Evolutionary conservation across 2,888 invertebrate species (phyloP), one percentile per base, ranked within the genome.

Genomic region (Himalopsyche kuldschensis): DNA sequence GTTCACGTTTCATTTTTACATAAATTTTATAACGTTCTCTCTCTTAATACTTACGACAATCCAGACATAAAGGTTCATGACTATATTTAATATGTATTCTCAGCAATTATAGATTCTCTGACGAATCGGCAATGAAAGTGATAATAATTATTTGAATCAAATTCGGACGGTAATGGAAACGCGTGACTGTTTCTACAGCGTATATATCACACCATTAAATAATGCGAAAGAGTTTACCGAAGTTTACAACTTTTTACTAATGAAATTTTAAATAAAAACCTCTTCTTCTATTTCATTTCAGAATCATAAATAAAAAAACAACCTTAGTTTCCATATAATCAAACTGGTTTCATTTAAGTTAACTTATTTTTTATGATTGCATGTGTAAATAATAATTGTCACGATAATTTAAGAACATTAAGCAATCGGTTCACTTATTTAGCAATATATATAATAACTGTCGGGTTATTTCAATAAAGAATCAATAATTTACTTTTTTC

Each of bases 1-100:
- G 69, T 69, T 69, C 69, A 69, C 69, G 69, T 69, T 69, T 69
- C 30, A 27, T 69, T 69, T 63, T 69, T 69, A 27, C 69, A 69
- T 69, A 69, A 69, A 69, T 69, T 69, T 69, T 69, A 69, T 69
- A 69, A 30, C 30, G 69, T 69, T 69, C 69, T 69, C 69, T 69
- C 69, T 78, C 78, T 78, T 47, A 78, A 78, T 78, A 78, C 47
- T 78, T 46, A 47, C 47, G 78, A 78, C 78, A 78, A 78, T 78
- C 78, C 47, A 78, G 47, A 41, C 27, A 78, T 27, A 46, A 30
- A 78, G 46, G 41, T 78, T 76, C 41, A 69, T 69, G 69, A 69
- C 69, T 69, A 69, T 69, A 69, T 69, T 27, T 69, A 69, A 69
- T 27, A 69, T 69, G 69, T 69, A 69, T 69, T 24, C 69, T 69